Base-by-base conservation (phyloP, 2,888 invertebrate species). In the Clanis bilineata region DNA sequence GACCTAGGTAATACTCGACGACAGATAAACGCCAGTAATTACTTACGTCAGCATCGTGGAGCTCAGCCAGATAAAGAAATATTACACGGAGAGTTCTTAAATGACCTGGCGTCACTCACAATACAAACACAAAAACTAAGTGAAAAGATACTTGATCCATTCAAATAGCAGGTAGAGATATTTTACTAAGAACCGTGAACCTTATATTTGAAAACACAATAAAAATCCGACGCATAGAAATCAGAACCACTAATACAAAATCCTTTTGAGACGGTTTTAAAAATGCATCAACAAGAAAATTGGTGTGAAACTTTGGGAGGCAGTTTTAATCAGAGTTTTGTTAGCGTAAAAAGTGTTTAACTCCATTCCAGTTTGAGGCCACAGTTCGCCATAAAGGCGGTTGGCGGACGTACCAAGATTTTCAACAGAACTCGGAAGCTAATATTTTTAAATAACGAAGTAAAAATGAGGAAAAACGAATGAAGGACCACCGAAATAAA, bases 341-440 rank as follows among this genome's bases (percentile, higher is more conserved):
- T 69, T 63, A 36, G 56, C 22, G 68, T 63, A 71, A 73, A 76
- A 74, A 74, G 66, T 64, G 69, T 68, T 72, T 62, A 62, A 69
- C 67, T 69, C 66, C 63, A 64, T 71, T 67, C 65, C 65, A 67
- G 59, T 64, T 23, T 5, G 36, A 15, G 45, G 9, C 59, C 56
- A 64, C 62, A 66, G 67, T 67, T 71, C 56, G 69, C 71, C 60
- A 72, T 68, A 75, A 75, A 75, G 62, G 62, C 71, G 70, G 68
- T 74, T 73, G 79, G 74, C 71, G 71, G 68, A 75, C 73, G 80
- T 74, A 78, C 77, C 80, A 76, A 82, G 81, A 83, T 84, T 83
- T 84, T 78, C 72, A 77, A 82, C 78, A 70, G 68, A 69, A 71
- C 73, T 71, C 69, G 69, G 66, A 73, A 77, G n/a, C n/a, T n/a